Evolutionary conservation across 1,140 invertebrate species (phyloP).

Genomic region (Kradibia gibbosae): DNA sequence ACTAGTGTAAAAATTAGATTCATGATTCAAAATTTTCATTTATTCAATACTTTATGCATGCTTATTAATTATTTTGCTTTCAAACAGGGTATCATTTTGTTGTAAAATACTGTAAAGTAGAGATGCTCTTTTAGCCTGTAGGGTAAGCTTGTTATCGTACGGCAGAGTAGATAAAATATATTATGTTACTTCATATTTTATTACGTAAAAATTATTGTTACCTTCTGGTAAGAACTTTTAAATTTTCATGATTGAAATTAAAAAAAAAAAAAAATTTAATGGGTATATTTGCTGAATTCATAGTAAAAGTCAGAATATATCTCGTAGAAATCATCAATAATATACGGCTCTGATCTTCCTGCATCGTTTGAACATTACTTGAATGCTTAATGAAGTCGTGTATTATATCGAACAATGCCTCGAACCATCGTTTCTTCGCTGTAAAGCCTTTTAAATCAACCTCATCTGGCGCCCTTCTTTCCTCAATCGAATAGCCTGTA

Average conservation of each 20-base stretch:
- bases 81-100: background rate
- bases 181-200: slow-evolving; percentile 8
- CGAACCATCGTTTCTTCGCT: slow-evolving; percentile 54
- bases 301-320: slow-evolving; percentile 10
- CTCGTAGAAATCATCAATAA: slow-evolving; percentile 13
- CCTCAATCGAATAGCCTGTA: slow-evolving; percentile 50
- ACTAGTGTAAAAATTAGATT: background rate
- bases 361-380: slow-evolving; percentile 69
- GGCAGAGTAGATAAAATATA: background rate
- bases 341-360: background rate
- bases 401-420: slow-evolving; percentile 70
- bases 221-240: background rate
- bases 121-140: background rate
- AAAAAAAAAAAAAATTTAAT: too few relatives aligned
- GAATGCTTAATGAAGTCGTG: slow-evolving; percentile 70
- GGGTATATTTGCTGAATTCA: slow-evolving; percentile 2
- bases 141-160: background rate
- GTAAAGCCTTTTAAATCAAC: slow-evolving; percentile 55
- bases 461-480: slow-evolving; percentile 36
- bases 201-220: slow-evolving; percentile 12
- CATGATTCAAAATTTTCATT: background rate
- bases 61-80: slow-evolving; percentile 12
- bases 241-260: background rate
- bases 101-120: slow-evolving; percentile 7
- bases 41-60: background rate